Percentiles rank a stretch among this genome's conserved stretches.
Evolutionary conservation across 2,888 invertebrate species (phyloP).

Genomic region (Macropis europaea): DNA sequence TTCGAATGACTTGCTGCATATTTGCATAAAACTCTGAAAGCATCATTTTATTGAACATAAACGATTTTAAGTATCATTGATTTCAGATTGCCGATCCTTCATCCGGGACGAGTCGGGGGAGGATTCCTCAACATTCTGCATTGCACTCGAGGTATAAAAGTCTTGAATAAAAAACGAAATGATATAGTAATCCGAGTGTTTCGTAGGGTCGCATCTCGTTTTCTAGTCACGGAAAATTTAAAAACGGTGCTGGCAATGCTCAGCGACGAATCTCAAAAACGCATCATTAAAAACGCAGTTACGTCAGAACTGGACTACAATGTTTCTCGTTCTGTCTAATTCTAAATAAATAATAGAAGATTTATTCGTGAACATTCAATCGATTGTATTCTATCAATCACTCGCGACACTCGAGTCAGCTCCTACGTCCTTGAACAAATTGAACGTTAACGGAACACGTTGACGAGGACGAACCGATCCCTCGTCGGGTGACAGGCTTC

Average conservation of each 20-base stretch:
- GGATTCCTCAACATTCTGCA: background rate
- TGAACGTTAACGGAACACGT: no score
- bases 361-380: background rate
- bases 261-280: background rate
- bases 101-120: no score
- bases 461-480: no score
- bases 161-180: constrained; percentile 23
- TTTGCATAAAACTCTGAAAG: constrained; percentile 10
- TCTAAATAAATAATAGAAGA: constrained; percentile 9
- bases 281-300: background rate
- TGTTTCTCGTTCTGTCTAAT: background rate
- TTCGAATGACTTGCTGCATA: background rate
- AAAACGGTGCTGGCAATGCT: no score
- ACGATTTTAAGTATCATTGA: no score
- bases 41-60: constrained; percentile 20
- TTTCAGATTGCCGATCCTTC: no score
- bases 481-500: no score
- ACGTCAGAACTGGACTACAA: no score
- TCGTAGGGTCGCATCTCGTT: background rate
- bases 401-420: background rate
- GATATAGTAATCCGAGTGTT: background rate
- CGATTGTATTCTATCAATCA: background rate
- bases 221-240: background rate
- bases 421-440: no score
- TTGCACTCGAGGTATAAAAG: background rate